Conservation (phyloP, 2,797 vertebrate genomes). For the Lutjanus argentimaculatus region DNA sequence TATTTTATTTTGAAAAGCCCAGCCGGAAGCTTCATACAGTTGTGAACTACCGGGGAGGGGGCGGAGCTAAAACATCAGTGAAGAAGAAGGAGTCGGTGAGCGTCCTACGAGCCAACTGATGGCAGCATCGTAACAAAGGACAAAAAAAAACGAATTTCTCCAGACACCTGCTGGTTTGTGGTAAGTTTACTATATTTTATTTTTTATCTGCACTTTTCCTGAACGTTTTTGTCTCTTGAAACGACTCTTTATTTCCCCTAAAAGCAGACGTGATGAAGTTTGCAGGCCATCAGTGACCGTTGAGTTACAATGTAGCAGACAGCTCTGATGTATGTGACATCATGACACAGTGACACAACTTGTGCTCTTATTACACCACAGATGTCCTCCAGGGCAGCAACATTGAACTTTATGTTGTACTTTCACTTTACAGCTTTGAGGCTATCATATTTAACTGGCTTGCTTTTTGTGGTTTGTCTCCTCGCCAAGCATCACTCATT, state of each 20-base stretch:
- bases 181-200: conserved; percentile 43
- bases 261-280: conserved; percentile 31
- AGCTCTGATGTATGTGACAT: background rate
- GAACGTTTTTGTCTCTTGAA: background rate
- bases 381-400: background rate
- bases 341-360: background rate
- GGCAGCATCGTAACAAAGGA: conserved; percentile 3
- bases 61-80: conserved; percentile 39
- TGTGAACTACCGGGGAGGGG: conserved; percentile 53
- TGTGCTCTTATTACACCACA: background rate
- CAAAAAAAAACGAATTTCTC: background rate
- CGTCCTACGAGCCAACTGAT: background rate
- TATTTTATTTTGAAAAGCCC: conserved; percentile 45
- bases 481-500: background rate
- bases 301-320: background rate
- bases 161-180: conserved; percentile 13
- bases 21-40: conserved; percentile 1
- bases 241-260: rapidly evolving
- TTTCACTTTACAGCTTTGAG: background rate
- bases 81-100: conserved; percentile 11
- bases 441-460: background rate
- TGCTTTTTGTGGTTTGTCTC: background rate
- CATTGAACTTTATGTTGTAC: rapidly evolving
- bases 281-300: conserved; percentile 11
- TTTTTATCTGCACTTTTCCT: background rate